These are phyloP conservation scores for Tillus elongatus DNA, from an alignment of 2,888 invertebrate genomes.

Conservation along the genomic window DNA sequence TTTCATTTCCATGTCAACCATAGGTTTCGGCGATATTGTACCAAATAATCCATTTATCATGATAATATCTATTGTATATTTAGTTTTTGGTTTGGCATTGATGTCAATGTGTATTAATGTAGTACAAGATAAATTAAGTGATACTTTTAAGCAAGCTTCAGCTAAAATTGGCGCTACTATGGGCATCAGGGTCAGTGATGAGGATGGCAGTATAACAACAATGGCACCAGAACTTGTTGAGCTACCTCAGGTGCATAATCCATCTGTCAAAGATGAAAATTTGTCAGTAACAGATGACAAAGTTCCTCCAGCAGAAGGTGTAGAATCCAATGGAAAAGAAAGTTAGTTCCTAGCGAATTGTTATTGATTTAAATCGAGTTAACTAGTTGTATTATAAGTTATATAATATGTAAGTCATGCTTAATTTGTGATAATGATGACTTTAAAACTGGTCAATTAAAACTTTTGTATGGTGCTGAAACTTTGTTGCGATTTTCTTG, in stretches of 20 bases:
- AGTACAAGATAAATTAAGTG: slow-evolving; percentile 73
- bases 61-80: slow-evolving; percentile 85
- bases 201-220: slow-evolving; percentile 46
- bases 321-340: too few species aligned
- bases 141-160: slow-evolving; percentile 76
- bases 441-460: too few species aligned
- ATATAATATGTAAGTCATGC: too few species aligned
- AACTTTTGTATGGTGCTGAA: too few species aligned
- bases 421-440: too few species aligned
- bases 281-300: too few species aligned
- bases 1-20: slow-evolving; percentile 93
- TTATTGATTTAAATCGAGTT: too few species aligned
- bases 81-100: slow-evolving; percentile 88
- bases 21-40: slow-evolving; percentile 91
- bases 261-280: too few species aligned
- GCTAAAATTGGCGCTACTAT: slow-evolving; percentile 79
- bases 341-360: too few species aligned
- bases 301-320: too few species aligned
- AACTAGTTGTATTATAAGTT: too few species aligned
- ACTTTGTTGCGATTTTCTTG: too few species aligned
- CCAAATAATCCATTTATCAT: slow-evolving; percentile 73
- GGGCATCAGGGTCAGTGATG: slow-evolving; percentile 63
- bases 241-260: slow-evolving; percentile 31
- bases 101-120: slow-evolving; percentile 98
- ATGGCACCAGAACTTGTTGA: slow-evolving; percentile 32